Conservation (phyloP, 2,888 invertebrate species). For the Bibio marci region DNA sequence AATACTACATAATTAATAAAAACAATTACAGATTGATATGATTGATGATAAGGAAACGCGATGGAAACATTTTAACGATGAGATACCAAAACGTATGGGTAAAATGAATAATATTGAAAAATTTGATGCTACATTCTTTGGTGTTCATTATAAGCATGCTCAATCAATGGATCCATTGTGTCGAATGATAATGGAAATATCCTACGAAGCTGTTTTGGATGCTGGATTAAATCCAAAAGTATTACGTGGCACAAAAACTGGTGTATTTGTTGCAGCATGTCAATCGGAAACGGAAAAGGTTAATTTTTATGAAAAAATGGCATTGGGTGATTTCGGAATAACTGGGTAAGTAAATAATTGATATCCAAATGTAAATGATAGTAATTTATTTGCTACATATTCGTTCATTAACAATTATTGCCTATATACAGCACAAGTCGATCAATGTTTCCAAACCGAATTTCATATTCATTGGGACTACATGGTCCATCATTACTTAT, state of each 20-base stretch:
- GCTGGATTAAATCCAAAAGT: slow-evolving; percentile 41
- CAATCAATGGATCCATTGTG: slow-evolving; percentile 66
- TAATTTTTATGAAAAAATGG: slow-evolving; percentile 38
- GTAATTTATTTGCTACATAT: too few relatives aligned
- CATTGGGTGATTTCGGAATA: slow-evolving; percentile 14
- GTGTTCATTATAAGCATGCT: slow-evolving; percentile 56
- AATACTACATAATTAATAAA: not conserved
- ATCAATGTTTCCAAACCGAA: slow-evolving; percentile 39
- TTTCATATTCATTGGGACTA: slow-evolving; percentile 68
- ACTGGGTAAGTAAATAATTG: slow-evolving; percentile 22
- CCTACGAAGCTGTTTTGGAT: slow-evolving; percentile 53
- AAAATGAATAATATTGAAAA: slow-evolving; percentile 50
- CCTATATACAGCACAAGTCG: too few relatives aligned
- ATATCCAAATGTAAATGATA: slow-evolving; percentile 16
- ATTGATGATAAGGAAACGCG: slow-evolving; percentile 61
- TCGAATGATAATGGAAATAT: slow-evolving; percentile 30
- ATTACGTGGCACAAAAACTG: slow-evolving; percentile 41
- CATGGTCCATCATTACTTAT: slow-evolving; percentile 68
- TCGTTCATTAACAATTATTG: too few relatives aligned
- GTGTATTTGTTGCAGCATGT: slow-evolving; percentile 47
- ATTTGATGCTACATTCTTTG: slow-evolving; percentile 63
- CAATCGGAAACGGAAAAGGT: slow-evolving; percentile 45
- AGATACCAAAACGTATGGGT: slow-evolving; percentile 57
- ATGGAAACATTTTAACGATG: slow-evolving; percentile 53
- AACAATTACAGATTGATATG: slow-evolving; percentile 49